Conservation (phyloP, 2,797 vertebrate species). For the Megaceryle alcyon region DNA sequence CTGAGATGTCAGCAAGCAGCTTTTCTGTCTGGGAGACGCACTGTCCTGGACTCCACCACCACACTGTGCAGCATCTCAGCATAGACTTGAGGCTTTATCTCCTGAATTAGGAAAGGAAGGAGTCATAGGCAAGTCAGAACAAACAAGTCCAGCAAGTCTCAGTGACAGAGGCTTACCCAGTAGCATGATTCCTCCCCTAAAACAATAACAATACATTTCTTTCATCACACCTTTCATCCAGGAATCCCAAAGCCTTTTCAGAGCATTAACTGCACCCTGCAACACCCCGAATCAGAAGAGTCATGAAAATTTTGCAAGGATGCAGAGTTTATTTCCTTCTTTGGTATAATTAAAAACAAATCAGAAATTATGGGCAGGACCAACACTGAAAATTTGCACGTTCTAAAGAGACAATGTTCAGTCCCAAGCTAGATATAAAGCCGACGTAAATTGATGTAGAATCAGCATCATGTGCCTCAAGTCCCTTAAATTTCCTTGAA, state of each 20-base stretch:
- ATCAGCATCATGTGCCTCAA: neutral
- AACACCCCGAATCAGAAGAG: conserved; percentile 68
- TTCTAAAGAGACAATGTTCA: neutral
- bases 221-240: conserved; percentile 72
- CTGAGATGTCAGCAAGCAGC: neutral
- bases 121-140: conserved; percentile 75
- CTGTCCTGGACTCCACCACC: conserved; percentile 40
- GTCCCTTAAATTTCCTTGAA: neutral
- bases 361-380: conserved; percentile 11
- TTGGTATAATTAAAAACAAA: conserved; percentile 50
- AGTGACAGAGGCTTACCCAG: conserved; percentile 69
- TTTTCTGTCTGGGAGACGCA: neutral
- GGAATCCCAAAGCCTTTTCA: conserved; percentile 64
- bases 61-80: conserved; percentile 65
- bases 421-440: neutral
- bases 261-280: conserved; percentile 70
- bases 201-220: conserved; percentile 71
- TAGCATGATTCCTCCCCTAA: conserved; percentile 70
- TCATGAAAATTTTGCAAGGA: conserved; percentile 58
- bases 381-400: neutral
- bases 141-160: conserved; percentile 77
- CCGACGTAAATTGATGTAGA: neutral
- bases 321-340: conserved; percentile 48
- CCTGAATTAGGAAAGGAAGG: conserved; percentile 74
- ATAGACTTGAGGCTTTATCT: conserved; percentile 72